Percentiles rank a stretch among this genome's conserved stretches.
Conservation (phyloP, 92 coral and sea anemone species). For the Epizoanthus scotinus region DNA sequence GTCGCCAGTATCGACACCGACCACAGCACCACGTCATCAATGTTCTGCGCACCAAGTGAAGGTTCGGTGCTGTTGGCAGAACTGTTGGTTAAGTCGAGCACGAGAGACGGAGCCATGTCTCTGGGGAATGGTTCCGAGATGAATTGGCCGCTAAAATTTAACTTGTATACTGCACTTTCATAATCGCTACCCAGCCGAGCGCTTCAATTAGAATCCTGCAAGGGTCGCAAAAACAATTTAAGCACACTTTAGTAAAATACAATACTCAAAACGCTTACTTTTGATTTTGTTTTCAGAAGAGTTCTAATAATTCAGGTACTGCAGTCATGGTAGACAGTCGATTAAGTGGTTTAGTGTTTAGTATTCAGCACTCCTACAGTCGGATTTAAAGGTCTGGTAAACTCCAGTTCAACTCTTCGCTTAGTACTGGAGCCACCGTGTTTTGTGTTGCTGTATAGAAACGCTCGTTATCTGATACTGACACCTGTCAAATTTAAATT, state of each 20-base stretch:
- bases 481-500: background rate
- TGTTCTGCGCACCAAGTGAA: background rate
- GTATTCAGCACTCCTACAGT: too few species aligned
- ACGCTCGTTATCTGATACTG: background rate
- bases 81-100: background rate
- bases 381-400: too few species aligned
- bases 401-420: too few species aligned
- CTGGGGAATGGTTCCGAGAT: background rate
- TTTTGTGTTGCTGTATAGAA: background rate
- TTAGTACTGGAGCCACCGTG: too few species aligned
- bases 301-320: too few species aligned
- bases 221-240: too few species aligned
- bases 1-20: conserved; percentile 63
- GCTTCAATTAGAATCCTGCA: background rate
- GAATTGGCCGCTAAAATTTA: background rate
- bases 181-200: background rate
- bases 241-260: too few species aligned
- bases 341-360: too few species aligned
- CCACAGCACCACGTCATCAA: conserved; percentile 56
- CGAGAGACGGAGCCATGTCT: conserved; percentile 17
- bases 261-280: too few species aligned
- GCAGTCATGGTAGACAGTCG: too few species aligned
- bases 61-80: conserved; percentile 1
- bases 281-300: too few species aligned
- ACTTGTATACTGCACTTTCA: background rate